Conservation (phyloP, 2,113 vertebrate genomes). For the Alexandromys fortis region DNA sequence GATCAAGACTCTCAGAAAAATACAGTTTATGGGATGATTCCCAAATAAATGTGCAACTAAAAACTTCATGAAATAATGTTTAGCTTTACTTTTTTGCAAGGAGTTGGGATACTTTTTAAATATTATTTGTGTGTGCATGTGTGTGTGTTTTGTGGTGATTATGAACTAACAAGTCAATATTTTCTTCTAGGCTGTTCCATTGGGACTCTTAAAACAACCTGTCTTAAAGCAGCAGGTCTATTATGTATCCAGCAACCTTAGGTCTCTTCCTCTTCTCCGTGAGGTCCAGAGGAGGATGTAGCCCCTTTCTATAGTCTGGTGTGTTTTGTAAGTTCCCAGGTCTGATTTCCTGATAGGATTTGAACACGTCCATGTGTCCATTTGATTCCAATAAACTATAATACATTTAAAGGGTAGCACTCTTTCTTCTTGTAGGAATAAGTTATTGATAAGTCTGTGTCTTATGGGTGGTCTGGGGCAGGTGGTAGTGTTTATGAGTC, state of each 20-base stretch:
- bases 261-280: background rate
- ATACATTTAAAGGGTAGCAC: background rate
- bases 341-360: background rate
- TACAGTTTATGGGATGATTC: background rate
- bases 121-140: background rate
- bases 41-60: background rate
- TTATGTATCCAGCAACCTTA: too few species aligned
- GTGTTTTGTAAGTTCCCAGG: background rate
- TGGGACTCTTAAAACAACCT: background rate
- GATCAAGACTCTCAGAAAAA: background rate
- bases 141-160: background rate
- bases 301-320: background rate
- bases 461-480: background rate
- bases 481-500: too few species aligned
- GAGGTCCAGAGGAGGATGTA: background rate
- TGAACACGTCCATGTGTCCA: background rate
- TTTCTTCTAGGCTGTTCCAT: background rate
- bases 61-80: background rate
- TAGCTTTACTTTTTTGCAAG: background rate
- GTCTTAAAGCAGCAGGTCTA: background rate
- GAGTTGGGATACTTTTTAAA: too few species aligned
- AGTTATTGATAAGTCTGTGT: background rate
- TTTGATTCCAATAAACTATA: background rate
- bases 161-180: background rate
- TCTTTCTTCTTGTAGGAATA: background rate